Evolutionary conservation across 2,113 vertebrate species (phyloP), one percentile per base, ranked within the genome.

Genomic region (Reinhardtius hippoglossoides): DNA sequence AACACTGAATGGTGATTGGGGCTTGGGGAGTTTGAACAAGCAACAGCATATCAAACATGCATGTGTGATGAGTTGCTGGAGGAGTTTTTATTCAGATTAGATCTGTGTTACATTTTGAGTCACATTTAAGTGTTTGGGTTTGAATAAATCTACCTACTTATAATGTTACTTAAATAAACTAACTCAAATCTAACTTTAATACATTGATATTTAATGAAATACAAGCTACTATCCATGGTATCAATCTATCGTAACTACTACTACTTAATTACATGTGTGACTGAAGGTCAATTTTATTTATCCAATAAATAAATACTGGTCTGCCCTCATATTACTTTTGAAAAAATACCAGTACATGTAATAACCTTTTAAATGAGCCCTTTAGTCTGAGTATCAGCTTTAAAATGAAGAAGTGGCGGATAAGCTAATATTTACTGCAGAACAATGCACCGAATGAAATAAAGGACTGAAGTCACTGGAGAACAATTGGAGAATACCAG

Each of bases 1-100:
- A 76, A 80, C 69, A 57, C 15, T 7, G 31, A 63, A 80, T 59
- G 44, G 52, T 69, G 71, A 80, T 69, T 60, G 57, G 44, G 42
- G 13, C 27, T 63, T 0, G 21, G 73, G 67, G 64, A 83, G 27
- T 67, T 48, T 50, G 40, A 23, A 21, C 9, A 3, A 64, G 42
- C 62, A 59, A 42, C 65, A 56, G 71, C 20, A 57, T 75, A 59
- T 71, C 54, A 79, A 76, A 74, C 50, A 73, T 57, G 15, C 23
- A 14, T 15, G 27, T 48, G 23, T 20, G 63, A 71, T 57, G 27
- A 46, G 23, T 10, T 13, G 61, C 21, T 64, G 42, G 12, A 31
- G 65, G 6, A 54, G 3, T 37, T 80, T 71, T 58, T 21, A 37
- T 50, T 24, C 40, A 13, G 21, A 12, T 21, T 68, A 31, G n/a